Base-by-base conservation (phyloP, 2,797 vertebrate genomes). In the Enteromius afrohamiltoni region DNA sequence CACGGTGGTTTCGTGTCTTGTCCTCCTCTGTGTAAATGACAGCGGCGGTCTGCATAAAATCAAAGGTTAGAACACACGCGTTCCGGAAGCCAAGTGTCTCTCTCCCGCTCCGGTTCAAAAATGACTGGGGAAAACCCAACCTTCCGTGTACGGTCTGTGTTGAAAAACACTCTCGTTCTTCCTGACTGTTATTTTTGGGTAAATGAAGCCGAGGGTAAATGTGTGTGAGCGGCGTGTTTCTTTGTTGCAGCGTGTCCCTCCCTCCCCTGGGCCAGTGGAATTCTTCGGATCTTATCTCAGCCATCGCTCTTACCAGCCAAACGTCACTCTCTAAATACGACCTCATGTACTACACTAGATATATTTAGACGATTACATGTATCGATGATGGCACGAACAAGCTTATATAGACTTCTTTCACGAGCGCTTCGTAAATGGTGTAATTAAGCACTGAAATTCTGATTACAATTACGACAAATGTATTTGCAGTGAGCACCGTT, bases 221-320 rank as follows among this genome's bases (percentile, higher is more conserved):
- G 58, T 29, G 16, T 6, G 45, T 51, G 10, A 34, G 26, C 31
- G 26, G 23, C 16, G 49, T 49, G 67, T 49, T 71, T 45, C 26
- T 77, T 53, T 70, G 76, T 67, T 17, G 37, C 11, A 14, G 14
- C 7, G 76, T 26, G 73, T 58, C 77, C 74, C 78, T 70, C 60
- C 75, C 75, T 37, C 34, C 34, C 34, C 42, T 60, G 75, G 71
- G 79, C 60, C 84, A 69, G 86, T 74, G 88, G 90, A 90, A 94
- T 94, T 94, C 93, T 90, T 91, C 86, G 79, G 64, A 87, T 84
- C 92, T 94, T 93, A 94, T 92, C 93, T 95, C 93, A 94, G 86
- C 85, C 85, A 86, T 91, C 92, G 47, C 71, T 85, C 92, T 93
- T 92, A 92, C 88, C 79, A 85, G 37, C 0, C 62, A 8, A 58